Percentiles rank a stretch among this genome's conserved stretches.
Conservation (phyloP, 2,888 invertebrate species). For the Cryptus viduatorius region DNA sequence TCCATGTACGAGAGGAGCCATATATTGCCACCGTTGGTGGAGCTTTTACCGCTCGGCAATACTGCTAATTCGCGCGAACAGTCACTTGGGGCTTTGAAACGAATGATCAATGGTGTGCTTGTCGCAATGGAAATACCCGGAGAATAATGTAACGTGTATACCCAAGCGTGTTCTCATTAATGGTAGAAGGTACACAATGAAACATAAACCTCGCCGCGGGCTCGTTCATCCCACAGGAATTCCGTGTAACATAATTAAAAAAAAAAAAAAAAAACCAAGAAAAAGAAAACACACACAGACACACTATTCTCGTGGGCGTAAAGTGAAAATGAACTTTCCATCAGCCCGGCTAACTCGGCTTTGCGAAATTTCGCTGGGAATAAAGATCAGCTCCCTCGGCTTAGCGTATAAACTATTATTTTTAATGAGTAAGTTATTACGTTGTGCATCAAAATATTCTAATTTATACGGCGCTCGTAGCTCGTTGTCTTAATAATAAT, state of each 20-base stretch:
- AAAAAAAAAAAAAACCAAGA: background rate
- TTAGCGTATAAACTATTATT: no score
- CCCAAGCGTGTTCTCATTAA: slow-evolving; percentile 38
- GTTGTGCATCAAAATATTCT: no score
- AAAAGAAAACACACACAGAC: background rate
- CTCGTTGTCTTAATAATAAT: no score
- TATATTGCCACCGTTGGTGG: slow-evolving; percentile 14
- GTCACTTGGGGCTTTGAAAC: slow-evolving; percentile 53
- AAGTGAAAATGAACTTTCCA: slow-evolving; percentile 8
- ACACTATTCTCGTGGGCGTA: background rate
- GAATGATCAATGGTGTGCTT: slow-evolving; percentile 58
- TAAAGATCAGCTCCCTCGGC: no score
- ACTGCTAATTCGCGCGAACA: slow-evolving; percentile 59
- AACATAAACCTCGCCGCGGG: slow-evolving; percentile 44
- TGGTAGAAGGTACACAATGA: slow-evolving; percentile 12
- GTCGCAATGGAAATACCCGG: slow-evolving; percentile 31
- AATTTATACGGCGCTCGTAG: no score
- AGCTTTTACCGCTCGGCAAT: slow-evolving; percentile 27
- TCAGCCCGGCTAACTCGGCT: background rate
- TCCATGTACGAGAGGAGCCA: slow-evolving; percentile 23
- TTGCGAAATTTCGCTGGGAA: no score
- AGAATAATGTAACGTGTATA: slow-evolving; percentile 61
- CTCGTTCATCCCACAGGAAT: slow-evolving; percentile 6
- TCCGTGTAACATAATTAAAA: slow-evolving; percentile 18
- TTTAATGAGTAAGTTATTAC: no score